A percentile compares a stretch with the other conserved stretches of the same genome.
Conservation (phyloP, 2,113 vertebrate species). For the Pipra filicauda region DNA sequence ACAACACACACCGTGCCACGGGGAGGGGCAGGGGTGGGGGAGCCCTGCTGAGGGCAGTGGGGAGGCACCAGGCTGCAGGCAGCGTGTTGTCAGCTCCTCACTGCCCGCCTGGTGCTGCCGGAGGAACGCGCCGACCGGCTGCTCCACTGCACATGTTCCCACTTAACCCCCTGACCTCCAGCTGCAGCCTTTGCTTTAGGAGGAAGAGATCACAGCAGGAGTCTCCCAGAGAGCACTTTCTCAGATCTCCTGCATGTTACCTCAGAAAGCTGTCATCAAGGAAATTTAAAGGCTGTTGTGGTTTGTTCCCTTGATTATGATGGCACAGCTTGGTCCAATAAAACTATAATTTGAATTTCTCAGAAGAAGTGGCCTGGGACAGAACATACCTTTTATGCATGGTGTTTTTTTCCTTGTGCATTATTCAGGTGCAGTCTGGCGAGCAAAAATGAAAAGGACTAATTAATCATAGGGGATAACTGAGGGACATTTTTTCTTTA, state of each 20-base stretch:
- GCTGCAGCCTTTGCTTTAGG: not conserved
- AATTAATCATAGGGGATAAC: not conserved
- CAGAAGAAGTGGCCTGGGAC: not conserved
- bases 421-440: not conserved
- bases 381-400: accelerated
- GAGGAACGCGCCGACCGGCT: accelerated
- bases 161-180: not conserved
- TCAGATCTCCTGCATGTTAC: not conserved
- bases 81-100: too few relatives aligned
- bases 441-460: not conserved
- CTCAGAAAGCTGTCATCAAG: not conserved
- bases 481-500: not conserved
- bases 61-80: not conserved
- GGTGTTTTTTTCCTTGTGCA: not conserved
- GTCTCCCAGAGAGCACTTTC: accelerated
- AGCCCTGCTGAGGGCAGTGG: not conserved
- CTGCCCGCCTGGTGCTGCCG: not conserved
- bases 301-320: not conserved
- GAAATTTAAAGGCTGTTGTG: not conserved
- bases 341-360: not conserved
- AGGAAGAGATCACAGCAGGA: not conserved
- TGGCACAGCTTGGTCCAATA: not conserved
- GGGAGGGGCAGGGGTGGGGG: not conserved
- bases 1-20: accelerated
- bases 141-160: not conserved